Evolutionary conservation across 2,113 vertebrate genomes (phyloP).

Genomic region (Callaeas wilsoni): DNA sequence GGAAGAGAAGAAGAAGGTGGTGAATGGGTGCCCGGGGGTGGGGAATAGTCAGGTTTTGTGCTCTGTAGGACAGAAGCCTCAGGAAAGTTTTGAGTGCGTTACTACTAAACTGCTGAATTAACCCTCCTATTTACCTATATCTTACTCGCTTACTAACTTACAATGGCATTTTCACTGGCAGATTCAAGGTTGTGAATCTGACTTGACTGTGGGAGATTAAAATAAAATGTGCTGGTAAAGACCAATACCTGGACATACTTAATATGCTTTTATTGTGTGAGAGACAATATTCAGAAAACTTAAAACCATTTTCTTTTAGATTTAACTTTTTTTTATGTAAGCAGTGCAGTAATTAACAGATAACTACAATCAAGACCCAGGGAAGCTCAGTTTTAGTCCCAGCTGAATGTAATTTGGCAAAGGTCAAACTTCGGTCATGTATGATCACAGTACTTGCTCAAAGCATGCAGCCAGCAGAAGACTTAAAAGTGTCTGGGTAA

Average conservation of each 20-base stretch:
- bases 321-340: background rate
- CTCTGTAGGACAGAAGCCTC: background rate
- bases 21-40: slow-evolving; percentile 9
- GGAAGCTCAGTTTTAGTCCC: background rate
- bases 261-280: background rate
- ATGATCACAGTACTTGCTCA: slow-evolving; percentile 33
- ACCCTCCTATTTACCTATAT: background rate
- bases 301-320: background rate
- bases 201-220: background rate
- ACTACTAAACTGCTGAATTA: background rate
- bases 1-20: background rate
- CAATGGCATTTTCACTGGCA: background rate
- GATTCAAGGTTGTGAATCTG: background rate
- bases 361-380: background rate
- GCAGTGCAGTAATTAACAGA: slow-evolving; percentile 29
- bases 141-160: background rate
- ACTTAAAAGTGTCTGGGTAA: slow-evolving; percentile 14
- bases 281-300: background rate
- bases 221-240: background rate
- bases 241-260: background rate
- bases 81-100: background rate
- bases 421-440: slow-evolving; percentile 63
- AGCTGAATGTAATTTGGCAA: slow-evolving; percentile 1
- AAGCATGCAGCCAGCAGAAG: slow-evolving; percentile 3
- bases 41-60: background rate